phyloP scores from a whole-genome alignment of 2,113 vertebrate species.

The Melospiza georgiana region DNA sequence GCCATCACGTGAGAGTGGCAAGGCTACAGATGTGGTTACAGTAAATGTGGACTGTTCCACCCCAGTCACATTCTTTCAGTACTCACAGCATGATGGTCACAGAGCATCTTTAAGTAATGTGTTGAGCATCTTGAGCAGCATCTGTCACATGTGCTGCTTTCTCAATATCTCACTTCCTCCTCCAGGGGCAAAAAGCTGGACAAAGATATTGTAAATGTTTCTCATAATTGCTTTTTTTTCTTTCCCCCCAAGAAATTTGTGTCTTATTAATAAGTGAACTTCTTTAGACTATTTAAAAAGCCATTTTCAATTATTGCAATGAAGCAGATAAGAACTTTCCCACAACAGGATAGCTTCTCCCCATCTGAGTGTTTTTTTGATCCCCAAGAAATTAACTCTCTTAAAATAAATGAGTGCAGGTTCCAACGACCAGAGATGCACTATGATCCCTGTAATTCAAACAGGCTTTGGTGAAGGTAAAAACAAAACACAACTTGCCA shows the following conservation, averaged over 20 bases:
- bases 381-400: not conserved
- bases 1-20: not conserved
- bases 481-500: not conserved
- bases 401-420: not conserved
- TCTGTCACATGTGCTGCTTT: slow-evolving; percentile 33
- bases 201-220: not conserved
- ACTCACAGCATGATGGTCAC: not conserved
- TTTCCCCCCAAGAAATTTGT: not conserved
- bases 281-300: not conserved
- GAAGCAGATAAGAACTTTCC: not conserved
- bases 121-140: slow-evolving; percentile 35
- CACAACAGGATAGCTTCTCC: not conserved
- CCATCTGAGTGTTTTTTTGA: not conserved
- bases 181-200: slow-evolving; percentile 19
- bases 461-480: not conserved
- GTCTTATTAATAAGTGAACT: not conserved
- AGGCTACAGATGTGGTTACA: slow-evolving; percentile 26
- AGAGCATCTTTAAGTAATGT: slow-evolving; percentile 29
- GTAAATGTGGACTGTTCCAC: not conserved
- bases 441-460: not conserved
- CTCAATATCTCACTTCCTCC: slow-evolving; percentile 30
- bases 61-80: not conserved
- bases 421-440: not conserved
- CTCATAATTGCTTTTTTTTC: not conserved
- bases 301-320: not conserved